Evolutionary conservation across 2,888 invertebrate genomes (phyloP).

Genomic region (Lathronympha strigana): DNA sequence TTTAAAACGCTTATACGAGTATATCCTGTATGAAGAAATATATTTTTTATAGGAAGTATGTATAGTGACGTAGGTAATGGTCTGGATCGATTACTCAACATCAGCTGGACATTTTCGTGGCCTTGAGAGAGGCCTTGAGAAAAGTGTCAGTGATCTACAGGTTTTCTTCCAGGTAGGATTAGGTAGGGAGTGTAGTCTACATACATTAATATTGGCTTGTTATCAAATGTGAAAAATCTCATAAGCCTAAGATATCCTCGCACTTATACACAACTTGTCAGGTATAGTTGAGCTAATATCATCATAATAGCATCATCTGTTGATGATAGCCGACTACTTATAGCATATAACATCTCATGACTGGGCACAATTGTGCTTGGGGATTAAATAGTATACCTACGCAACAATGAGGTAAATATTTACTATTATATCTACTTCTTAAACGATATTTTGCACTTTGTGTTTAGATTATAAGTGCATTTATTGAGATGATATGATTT

Average conservation of each 20-base stretch:
- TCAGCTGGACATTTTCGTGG: slow-evolving; percentile 52
- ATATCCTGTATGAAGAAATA: background rate
- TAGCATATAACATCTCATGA: no score
- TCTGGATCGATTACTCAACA: slow-evolving; percentile 52
- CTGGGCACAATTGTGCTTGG: no score
- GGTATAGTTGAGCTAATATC: no score
- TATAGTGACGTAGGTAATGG: slow-evolving; percentile 46
- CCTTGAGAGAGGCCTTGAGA: slow-evolving; percentile 52
- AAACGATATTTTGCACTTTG: background rate
- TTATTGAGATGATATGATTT: background rate
- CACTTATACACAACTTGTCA: no score
- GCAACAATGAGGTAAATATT: no score
- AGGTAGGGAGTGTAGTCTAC: no score
- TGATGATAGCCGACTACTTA: no score
- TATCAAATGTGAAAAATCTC: background rate
- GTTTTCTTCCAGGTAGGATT: background rate
- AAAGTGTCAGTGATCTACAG: slow-evolving; percentile 29
- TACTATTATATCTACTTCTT: background rate
- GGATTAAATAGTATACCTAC: no score
- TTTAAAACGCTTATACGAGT: slow-evolving; percentile 4
- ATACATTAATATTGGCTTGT: background rate
- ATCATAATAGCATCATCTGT: no score
- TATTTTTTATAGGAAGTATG: background rate
- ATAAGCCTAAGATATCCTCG: no score
- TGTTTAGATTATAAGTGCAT: background rate